These are phyloP conservation scores for Harpalus rubripes DNA, from an alignment of 2,888 invertebrate genomes.

Conservation along the genomic window DNA sequence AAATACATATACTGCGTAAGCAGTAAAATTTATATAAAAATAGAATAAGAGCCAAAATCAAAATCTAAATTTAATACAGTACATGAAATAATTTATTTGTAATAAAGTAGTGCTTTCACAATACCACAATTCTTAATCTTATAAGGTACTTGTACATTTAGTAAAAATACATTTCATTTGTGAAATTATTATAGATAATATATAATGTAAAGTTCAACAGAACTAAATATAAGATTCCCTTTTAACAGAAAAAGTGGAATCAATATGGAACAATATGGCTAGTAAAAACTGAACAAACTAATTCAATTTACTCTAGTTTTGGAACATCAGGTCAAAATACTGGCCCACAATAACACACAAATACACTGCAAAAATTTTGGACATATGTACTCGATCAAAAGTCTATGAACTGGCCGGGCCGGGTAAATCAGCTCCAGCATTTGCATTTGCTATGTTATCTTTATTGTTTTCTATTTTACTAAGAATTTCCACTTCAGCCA, in stretches of 20 bases:
- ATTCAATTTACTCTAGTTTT: constrained; percentile 32
- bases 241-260: constrained; percentile 38
- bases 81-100: constrained; percentile 63
- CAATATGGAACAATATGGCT: constrained; percentile 66
- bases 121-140: constrained; percentile 58
- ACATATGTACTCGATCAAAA: constrained; percentile 33
- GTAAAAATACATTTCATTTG: constrained; percentile 64
- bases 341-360: constrained; percentile 62
- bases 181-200: constrained; percentile 46
- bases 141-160: constrained; percentile 67
- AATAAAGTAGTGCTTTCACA: constrained; percentile 62
- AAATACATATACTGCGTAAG: constrained; percentile 30
- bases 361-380: constrained; percentile 59
- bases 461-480: constrained; percentile 64
- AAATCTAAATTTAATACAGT: constrained; percentile 60
- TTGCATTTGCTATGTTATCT: constrained; percentile 53
- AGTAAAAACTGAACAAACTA: constrained; percentile 72
- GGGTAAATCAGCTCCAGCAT: constrained; percentile 44
- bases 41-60: constrained; percentile 42
- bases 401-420: constrained; percentile 53
- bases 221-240: constrained; percentile 15
- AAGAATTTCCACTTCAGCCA: constrained; percentile 73
- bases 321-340: constrained; percentile 55
- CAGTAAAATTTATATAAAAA: constrained; percentile 45
- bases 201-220: constrained; percentile 34